Conservation (phyloP, 2,113 vertebrate species). For the Ivindomyrus marchei region DNA sequence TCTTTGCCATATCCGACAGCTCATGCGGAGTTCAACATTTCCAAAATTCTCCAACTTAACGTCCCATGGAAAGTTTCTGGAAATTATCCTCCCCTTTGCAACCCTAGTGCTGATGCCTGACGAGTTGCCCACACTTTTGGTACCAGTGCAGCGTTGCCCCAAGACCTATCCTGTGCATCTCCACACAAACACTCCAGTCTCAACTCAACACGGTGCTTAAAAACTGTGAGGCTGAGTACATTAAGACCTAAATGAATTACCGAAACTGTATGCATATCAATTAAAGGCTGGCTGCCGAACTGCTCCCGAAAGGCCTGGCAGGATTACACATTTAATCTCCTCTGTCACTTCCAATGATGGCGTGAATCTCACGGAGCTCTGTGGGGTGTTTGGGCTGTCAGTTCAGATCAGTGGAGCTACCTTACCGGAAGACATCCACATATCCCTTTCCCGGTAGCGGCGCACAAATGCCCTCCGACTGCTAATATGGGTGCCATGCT, state of each 20-base stretch:
- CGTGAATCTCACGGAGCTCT: constrained; percentile 62
- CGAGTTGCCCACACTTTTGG: neutral
- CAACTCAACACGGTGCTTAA: constrained; percentile 57
- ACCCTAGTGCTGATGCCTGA: neutral
- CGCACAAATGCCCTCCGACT: constrained; percentile 38
- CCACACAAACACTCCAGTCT: constrained; percentile 60
- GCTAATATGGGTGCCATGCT: constrained; percentile 45
- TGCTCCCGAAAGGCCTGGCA: constrained; percentile 61
- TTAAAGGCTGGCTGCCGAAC: constrained; percentile 64
- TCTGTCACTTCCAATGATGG: constrained; percentile 75
- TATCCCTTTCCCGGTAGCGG: constrained; percentile 44
- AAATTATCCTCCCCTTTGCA: neutral
- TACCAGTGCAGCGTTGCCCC: constrained; percentile 25
- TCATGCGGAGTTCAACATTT: neutral
- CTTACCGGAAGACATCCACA: constrained; percentile 44
- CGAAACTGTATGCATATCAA: constrained; percentile 74
- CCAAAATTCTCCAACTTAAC: neutral
- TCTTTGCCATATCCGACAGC: neutral
- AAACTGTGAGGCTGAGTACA: constrained; percentile 54
- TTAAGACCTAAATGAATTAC: constrained; percentile 80
- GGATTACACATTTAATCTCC: constrained; percentile 77
- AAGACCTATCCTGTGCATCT: constrained; percentile 47
- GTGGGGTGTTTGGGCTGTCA: constrained; percentile 69
- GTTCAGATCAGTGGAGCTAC: constrained; percentile 60
- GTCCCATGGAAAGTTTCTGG: neutral